Conservation (phyloP, 2,113 vertebrate species). For the Ibidorhyncha struthersii region DNA sequence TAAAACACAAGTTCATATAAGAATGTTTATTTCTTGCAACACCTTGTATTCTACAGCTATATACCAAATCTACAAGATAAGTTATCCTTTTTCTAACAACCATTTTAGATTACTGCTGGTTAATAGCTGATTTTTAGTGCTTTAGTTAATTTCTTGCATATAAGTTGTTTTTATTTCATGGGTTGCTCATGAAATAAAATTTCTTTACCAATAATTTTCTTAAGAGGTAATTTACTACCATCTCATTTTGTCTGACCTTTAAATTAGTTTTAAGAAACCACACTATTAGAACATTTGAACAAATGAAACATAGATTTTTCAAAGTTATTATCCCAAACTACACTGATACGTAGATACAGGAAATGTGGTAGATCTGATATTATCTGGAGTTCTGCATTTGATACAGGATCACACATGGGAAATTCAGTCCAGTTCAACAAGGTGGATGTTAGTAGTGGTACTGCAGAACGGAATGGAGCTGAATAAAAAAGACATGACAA, state of each 20-base stretch:
- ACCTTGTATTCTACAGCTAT: background rate
- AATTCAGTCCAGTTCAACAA: background rate
- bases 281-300: background rate
- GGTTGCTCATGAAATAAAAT: background rate
- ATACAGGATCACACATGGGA: background rate
- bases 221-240: background rate
- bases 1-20: background rate
- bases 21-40: background rate
- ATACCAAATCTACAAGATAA: background rate
- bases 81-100: background rate
- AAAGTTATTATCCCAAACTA: background rate
- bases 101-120: background rate
- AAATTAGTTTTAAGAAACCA: conserved; percentile 26
- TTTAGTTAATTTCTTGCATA: background rate
- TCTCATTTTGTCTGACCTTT: conserved; percentile 44
- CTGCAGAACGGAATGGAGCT: background rate
- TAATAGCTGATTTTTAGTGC: background rate
- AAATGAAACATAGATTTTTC: background rate
- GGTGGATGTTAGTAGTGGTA: background rate
- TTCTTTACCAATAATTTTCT: conserved; percentile 7
- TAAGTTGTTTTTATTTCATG: background rate
- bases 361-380: background rate
- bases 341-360: background rate
- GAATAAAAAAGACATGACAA: background rate
- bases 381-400: background rate